Conservation (phyloP, 2,113 vertebrate species). For the Holacanthus passer region DNA sequence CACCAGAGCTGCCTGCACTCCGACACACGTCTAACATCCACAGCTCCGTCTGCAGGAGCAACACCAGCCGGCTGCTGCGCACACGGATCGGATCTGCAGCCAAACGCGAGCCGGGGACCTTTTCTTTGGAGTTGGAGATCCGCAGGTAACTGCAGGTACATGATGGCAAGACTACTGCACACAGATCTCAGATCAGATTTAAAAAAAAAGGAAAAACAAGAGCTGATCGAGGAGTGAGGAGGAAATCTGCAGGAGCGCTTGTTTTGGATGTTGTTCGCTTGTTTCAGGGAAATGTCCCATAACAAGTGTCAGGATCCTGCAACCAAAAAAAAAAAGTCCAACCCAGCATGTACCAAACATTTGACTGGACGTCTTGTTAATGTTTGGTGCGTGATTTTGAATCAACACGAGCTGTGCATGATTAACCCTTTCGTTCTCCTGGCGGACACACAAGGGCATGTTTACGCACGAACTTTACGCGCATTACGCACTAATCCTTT, state of each 20-base stretch:
- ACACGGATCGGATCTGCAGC: constrained; percentile 19
- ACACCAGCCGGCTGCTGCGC: constrained; percentile 4
- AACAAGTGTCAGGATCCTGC: constrained; percentile 48
- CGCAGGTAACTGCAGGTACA: constrained; percentile 78
- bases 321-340: no score
- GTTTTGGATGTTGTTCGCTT: constrained; percentile 34
- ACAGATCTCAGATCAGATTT: background rate
- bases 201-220: background rate
- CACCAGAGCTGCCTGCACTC: constrained; percentile 68
- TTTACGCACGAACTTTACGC: constrained; percentile 79
- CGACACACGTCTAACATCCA: constrained; percentile 52
- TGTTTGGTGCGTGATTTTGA: constrained; percentile 21
- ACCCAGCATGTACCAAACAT: background rate
- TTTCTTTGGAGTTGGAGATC: constrained; percentile 46
- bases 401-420: constrained; percentile 41
- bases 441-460: constrained; percentile 61
- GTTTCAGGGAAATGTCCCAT: constrained; percentile 25
- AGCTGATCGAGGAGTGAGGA: background rate
- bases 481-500: constrained; percentile 74
- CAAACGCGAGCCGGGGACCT: constrained; percentile 9
- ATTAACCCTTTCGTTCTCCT: constrained; percentile 41
- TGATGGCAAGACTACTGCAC: constrained; percentile 29
- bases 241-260: constrained; percentile 7
- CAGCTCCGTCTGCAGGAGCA: constrained; percentile 31
- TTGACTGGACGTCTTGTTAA: background rate